A percentile compares a stretch with the other conserved stretches of the same genome.
Evolutionary conservation across 1,140 invertebrate species (phyloP).

Genomic region (Bombus soroeensis): DNA sequence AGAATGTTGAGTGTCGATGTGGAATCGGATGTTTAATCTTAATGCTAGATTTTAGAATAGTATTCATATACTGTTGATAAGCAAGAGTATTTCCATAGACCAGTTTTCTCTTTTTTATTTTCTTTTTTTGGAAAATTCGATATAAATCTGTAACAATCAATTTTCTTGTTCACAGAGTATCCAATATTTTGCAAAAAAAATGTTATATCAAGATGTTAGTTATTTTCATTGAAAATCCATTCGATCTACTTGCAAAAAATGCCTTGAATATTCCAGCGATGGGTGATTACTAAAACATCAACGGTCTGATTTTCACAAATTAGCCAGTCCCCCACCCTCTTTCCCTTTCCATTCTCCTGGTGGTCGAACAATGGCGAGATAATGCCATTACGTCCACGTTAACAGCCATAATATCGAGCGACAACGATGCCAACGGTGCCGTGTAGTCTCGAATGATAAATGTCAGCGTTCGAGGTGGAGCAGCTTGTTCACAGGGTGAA

Average conservation of each 20-base stretch:
- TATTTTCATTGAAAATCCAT: not conserved
- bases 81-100: not conserved
- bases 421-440: constrained; percentile 65
- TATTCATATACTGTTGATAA: not conserved
- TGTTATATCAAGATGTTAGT: not conserved
- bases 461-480: constrained; percentile 71
- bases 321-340: constrained; percentile 33
- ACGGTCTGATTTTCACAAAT: constrained; percentile 65
- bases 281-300: constrained; percentile 31
- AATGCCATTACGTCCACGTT: constrained; percentile 74
- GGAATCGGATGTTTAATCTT: not conserved
- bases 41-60: not conserved
- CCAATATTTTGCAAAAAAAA: not conserved
- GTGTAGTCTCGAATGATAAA: constrained; percentile 73
- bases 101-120: too few species aligned
- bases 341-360: constrained; percentile 28
- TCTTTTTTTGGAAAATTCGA: not conserved
- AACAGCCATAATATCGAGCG: constrained; percentile 74
- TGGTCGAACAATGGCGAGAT: constrained; percentile 70
- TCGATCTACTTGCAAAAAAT: not conserved
- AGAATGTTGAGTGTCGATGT: not conserved
- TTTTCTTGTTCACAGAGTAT: not conserved
- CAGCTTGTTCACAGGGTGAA: constrained; percentile 21
- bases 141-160: not conserved
- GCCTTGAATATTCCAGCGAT: not conserved